phyloP scores from a whole-genome alignment of 2,113 vertebrate species.

The Plecotus auritus region DNA sequence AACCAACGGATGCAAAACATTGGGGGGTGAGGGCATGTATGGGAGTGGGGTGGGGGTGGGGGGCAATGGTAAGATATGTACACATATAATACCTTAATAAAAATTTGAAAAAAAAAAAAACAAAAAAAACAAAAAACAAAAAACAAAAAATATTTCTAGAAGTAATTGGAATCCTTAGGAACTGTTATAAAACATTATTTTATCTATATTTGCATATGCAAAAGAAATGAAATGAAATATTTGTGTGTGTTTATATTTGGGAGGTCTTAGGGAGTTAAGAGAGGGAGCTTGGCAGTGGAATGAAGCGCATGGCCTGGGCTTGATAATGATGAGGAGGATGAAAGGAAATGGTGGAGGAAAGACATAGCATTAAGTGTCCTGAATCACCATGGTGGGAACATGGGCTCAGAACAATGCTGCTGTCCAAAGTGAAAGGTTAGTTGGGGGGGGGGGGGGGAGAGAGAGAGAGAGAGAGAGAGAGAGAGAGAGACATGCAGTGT shows the following conservation, averaged over 20 bases:
- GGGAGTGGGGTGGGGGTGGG: too few species aligned
- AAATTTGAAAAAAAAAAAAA: too few species aligned
- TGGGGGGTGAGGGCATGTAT: too few species aligned
- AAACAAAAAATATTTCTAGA: background rate
- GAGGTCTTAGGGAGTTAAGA: background rate
- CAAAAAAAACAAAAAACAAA: too few species aligned
- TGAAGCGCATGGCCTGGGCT: background rate
- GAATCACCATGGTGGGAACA: background rate
- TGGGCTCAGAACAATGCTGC: background rate
- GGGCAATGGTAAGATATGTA: too few species aligned
- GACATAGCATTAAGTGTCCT: background rate
- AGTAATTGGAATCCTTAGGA: background rate
- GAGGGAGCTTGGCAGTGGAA: background rate
- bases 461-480: background rate
- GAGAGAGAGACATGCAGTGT: background rate
- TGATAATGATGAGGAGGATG: background rate
- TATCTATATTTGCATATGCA: background rate
- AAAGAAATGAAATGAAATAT: background rate
- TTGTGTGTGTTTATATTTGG: background rate
- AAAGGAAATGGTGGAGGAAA: background rate
- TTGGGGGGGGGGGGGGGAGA: rapidly evolving
- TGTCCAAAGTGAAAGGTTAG: background rate
- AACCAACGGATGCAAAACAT: too few species aligned
- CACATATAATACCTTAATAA: too few species aligned
- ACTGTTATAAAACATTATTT: background rate